These are phyloP conservation scores for Mythimna pallens DNA, from an alignment of 2,888 invertebrate species.

Conservation along the genomic window DNA sequence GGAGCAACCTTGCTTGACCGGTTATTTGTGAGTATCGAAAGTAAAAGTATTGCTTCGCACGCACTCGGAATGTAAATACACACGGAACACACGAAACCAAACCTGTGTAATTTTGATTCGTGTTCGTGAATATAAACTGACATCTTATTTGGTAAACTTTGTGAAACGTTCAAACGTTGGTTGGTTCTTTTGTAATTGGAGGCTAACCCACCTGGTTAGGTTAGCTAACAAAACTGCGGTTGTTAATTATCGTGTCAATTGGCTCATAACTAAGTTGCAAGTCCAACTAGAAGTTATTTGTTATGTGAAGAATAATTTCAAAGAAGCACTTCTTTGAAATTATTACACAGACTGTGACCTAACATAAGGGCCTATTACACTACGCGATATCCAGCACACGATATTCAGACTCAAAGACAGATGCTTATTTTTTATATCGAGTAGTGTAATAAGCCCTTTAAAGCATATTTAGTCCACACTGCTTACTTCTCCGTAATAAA, in stretches of 20 bases:
- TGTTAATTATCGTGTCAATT: not conserved
- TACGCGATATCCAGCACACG: too few species aligned
- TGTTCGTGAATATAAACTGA: constrained; percentile 32
- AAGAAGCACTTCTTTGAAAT: not conserved
- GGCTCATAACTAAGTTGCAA: not conserved
- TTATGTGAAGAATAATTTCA: too few species aligned
- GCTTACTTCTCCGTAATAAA: not conserved
- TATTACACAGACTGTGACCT: not conserved
- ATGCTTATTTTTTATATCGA: too few species aligned
- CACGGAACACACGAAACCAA: constrained; percentile 28
- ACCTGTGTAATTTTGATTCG: constrained; percentile 31
- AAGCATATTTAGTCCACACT: not conserved
- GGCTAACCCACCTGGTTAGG: not conserved
- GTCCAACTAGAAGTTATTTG: not conserved
- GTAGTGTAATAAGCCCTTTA: too few species aligned
- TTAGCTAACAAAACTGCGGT: not conserved
- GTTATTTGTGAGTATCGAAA: constrained; percentile 78
- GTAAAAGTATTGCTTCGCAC: constrained; percentile 73
- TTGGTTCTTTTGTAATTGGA: not conserved
- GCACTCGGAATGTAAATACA: constrained; percentile 58
- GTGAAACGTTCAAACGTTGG: not conserved
- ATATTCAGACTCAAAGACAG: too few species aligned
- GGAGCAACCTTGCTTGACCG: constrained; percentile 69
- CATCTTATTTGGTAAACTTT: constrained; percentile 46
- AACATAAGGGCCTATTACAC: not conserved